Percentiles rank a stretch among this genome's conserved stretches.
These are phyloP conservation scores for Lochmaea crataegi DNA, from an alignment of 2,888 invertebrate genomes.

Conservation along the genomic window DNA sequence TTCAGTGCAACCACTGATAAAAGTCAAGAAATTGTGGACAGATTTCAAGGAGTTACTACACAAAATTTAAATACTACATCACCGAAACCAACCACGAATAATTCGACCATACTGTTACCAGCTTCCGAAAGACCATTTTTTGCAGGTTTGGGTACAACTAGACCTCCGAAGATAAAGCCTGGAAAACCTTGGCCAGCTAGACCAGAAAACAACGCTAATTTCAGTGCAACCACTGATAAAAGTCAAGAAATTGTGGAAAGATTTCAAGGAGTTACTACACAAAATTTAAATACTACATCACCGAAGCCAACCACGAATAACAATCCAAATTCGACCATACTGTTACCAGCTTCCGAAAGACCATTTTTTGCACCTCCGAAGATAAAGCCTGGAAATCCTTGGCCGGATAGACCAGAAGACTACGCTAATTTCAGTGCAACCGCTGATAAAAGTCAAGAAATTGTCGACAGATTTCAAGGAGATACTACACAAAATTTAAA, in stretches of 20 bases:
- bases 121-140: constrained; percentile 23
- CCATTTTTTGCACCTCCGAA: constrained; percentile 28
- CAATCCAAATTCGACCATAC: neutral
- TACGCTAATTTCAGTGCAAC: constrained; percentile 19
- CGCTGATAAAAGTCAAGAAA: neutral
- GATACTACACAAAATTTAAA: neutral
- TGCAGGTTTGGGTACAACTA: constrained; percentile 14
- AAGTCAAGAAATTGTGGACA: neutral
- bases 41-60: too few relatives aligned
- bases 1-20: constrained; percentile 3
- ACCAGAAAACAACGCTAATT: constrained; percentile 33
- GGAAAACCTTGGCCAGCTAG: constrained; percentile 47
- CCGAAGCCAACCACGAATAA: too few relatives aligned
- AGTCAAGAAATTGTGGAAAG: neutral
- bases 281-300: neutral
- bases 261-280: neutral
- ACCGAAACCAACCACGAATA: neutral
- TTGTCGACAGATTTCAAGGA: constrained; percentile 31
- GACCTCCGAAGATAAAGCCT: constrained; percentile 43
- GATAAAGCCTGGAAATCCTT: constrained; percentile 44
- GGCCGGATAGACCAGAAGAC: constrained; percentile 40
- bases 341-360: neutral
- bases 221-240: constrained; percentile 6
- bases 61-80: too few relatives aligned
- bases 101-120: neutral